These are phyloP conservation scores for Leptonema lineaticorne DNA, from an alignment of 1,140 invertebrate species.

Conservation along the genomic window DNA sequence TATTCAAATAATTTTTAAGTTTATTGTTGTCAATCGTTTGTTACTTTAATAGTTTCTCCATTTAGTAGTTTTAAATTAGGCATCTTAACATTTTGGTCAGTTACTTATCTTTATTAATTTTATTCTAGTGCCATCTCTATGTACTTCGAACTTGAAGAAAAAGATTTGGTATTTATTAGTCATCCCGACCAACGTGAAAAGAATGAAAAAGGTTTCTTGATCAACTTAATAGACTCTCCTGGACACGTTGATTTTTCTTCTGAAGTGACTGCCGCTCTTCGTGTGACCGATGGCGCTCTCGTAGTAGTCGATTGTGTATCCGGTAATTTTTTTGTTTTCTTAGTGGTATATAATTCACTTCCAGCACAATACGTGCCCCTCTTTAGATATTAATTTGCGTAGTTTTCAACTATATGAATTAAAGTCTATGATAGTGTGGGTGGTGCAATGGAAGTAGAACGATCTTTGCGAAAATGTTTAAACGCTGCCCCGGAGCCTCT, in stretches of 20 bases:
- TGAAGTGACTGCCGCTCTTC: slow-evolving; percentile 97
- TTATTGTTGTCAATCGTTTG: too few species aligned
- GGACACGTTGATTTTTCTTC: slow-evolving; percentile 99
- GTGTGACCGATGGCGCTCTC: slow-evolving; percentile 98
- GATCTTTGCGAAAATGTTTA: slow-evolving; percentile 45
- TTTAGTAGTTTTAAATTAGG: too few species aligned
- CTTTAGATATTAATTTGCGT: slow-evolving; percentile 45
- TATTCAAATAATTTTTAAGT: too few species aligned
- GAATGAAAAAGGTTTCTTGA: slow-evolving; percentile 92
- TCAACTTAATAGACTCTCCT: slow-evolving; percentile 98
- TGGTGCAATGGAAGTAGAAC: slow-evolving; percentile 58
- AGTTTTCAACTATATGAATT: slow-evolving; percentile 38
- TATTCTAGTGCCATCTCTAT: slow-evolving; percentile 90
- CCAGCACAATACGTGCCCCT: slow-evolving; percentile 56
- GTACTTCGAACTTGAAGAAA: slow-evolving; percentile 94
- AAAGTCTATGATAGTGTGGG: slow-evolving; percentile 51
- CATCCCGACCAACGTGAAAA: slow-evolving; percentile 87
- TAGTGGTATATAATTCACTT: slow-evolving; percentile 43
- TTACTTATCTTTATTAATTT: too few species aligned
- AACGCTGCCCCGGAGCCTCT: slow-evolving; percentile 66
- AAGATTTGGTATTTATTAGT: slow-evolving; percentile 89
- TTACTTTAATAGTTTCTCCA: too few species aligned
- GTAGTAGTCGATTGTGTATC: slow-evolving; percentile 99
- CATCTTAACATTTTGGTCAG: too few species aligned
- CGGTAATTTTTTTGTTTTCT: slow-evolving; percentile 59